Evolutionary conservation across 2,797 vertebrate species (phyloP).

Genomic region (Sebastolobus altivelis): DNA sequence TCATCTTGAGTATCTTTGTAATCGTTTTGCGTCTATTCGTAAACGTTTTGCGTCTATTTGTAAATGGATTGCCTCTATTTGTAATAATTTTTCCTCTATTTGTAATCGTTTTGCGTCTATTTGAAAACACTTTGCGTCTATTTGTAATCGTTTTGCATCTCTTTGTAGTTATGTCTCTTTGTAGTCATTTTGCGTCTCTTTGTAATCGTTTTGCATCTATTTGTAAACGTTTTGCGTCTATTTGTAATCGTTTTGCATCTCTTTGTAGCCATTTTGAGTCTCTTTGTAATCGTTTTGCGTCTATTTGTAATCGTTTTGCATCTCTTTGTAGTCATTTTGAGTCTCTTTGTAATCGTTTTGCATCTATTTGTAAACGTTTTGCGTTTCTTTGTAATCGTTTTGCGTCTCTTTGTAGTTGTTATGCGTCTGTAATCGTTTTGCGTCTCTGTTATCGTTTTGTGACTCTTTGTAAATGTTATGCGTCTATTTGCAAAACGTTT

Average conservation of each 20-base stretch:
- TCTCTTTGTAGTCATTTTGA: no score
- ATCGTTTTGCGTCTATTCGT: background rate
- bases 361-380: background rate
- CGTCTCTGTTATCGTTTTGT: no score
- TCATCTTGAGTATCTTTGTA: background rate
- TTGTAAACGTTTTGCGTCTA: background rate
- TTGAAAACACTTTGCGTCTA: background rate
- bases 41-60: rapidly evolving
- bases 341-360: background rate
- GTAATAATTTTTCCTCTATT: rapidly evolving
- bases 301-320: no score
- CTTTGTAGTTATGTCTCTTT: no score
- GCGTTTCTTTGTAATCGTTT: rapidly evolving
- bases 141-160: rapidly evolving
- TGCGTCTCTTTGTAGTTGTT: background rate
- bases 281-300: background rate
- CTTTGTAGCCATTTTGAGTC: background rate
- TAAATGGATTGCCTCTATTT: no score
- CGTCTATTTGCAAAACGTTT: background rate
- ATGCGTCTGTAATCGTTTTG: background rate
- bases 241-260: background rate
- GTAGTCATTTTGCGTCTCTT: rapidly evolving
- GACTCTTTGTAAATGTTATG: no score
- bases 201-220: rapidly evolving
- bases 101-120: rapidly evolving